Evolutionary conservation across 2,888 invertebrate genomes (phyloP).

Genomic region (Diarsia rubi): DNA sequence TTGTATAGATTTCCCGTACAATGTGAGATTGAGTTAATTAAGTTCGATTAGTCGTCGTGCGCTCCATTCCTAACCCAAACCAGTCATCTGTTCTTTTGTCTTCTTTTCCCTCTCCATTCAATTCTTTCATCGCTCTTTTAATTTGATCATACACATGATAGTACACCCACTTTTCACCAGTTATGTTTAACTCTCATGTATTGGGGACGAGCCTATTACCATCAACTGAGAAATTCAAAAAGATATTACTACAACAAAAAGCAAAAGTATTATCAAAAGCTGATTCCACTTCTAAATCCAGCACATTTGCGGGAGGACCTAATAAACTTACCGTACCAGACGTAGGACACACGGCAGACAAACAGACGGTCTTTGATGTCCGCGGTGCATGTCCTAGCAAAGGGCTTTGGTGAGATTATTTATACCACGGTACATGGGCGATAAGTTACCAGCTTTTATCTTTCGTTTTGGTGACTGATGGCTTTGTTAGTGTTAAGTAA

Average conservation of each 20-base stretch:
- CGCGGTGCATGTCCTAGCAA: constrained; percentile 53
- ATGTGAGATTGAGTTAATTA: too few relatives aligned
- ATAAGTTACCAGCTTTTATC: constrained; percentile 45
- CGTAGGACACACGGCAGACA: constrained; percentile 35
- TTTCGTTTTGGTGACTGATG: constrained; percentile 52
- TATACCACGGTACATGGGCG: constrained; percentile 51
- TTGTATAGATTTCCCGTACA: too few relatives aligned
- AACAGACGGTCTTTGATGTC: constrained; percentile 66
- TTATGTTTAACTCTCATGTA: too few relatives aligned
- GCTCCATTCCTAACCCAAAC: background rate
- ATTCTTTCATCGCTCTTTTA: background rate
- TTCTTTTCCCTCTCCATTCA: background rate
- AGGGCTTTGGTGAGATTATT: constrained; percentile 46
- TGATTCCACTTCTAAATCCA: constrained; percentile 36
- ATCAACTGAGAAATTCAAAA: too few relatives aligned
- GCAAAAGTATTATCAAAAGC: constrained; percentile 2
- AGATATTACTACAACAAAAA: background rate
- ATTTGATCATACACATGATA: too few relatives aligned
- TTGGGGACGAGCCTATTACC: too few relatives aligned
- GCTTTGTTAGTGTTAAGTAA: constrained; percentile 30
- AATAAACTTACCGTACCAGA: constrained; percentile 60
- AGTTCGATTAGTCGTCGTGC: background rate
- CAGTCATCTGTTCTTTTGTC: background rate
- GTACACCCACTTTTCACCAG: too few relatives aligned
- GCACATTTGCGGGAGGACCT: constrained; percentile 44